Base-by-base conservation (phyloP, 2,797 vertebrate species). In the Xenops minutus region DNA sequence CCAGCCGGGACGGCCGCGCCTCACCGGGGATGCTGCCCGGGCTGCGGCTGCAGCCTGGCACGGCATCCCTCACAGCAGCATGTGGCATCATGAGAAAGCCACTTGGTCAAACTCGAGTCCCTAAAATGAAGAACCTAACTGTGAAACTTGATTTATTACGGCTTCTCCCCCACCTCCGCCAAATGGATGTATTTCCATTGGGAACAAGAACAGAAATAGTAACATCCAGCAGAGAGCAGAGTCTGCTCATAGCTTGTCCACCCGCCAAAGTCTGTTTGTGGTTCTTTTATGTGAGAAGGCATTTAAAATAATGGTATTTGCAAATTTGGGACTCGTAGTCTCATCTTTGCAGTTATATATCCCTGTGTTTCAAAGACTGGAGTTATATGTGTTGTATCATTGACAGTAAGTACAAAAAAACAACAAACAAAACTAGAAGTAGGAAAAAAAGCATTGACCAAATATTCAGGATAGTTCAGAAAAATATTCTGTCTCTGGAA, bases 1-100 rank as follows among this genome's bases (percentile, higher is more conserved):
- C 58, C 32, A 17, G 41, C 20, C 8, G 15, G n/a, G 14, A 18
- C 37, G 3, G 32, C 10, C 19, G 29, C 20, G 39, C 61, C 41
- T 18, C 41, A 5, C 30, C 30, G 15, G 5, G 12, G 72, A n/a
- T 58, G 54, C 41, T 7, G 14, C n/a, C 15, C 9, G 30, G 37
- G 19, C n/a, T 34, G 51, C 12, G 8, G 2, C 34, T 5, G 10
- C 18, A 9, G 13, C 8, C 37, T 2, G 63, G 51, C 14, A 17
- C 12, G 5, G 12, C 22, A 10, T 6, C 58, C 0, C 6, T 2
- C n/a, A 0, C 49, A 2, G 6, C 56, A 5, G 62, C 52, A 10
- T 7, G 14, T 0, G 19, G 1, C 11, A 4, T 1, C 54, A 1
- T 1, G 3, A 10, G 44, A 24, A 15, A 21, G 56, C 1, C 44